Evolutionary conservation across 2,113 vertebrate genomes (phyloP), one percentile per base, ranked within the genome.

Genomic region (Triplophysa tibetana): DNA sequence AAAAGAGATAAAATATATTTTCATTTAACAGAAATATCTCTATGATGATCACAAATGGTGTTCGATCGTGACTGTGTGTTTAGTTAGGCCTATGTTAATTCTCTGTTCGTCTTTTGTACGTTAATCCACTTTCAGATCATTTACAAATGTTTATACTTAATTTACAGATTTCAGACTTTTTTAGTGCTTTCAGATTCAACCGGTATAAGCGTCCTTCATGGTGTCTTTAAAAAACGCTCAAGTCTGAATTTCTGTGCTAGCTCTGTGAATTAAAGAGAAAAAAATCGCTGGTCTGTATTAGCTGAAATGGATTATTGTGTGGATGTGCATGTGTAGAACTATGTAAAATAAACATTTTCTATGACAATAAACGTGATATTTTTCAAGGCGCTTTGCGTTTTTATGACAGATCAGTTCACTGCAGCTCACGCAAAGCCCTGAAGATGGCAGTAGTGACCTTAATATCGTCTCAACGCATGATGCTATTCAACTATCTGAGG

Each of bases 61-160:
- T 85, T 85, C 79, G 80, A 76, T 84, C 80, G 82, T 88, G 82
- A 83, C 81, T 87, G 87, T 70, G 81, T 85, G 85, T 86, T 73
- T 69, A 86, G 87, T 89, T 81, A 24, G 24, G 24, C 24, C 24
- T 24, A 52, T 70, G 81, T 81, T 61, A 60, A 65, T 85, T 90
- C 88, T 87, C 84, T 89, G 91, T 92, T 90, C 88, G 90, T 92
- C 84, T 95, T 98, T 93, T 98, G 94, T 95, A 93, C 93, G 93
- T 89, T 87, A 19, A 92, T 94, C 93, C 96, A 94, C 96, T 95
- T 96, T 95, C 95, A 95, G 94, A 94, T 94, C 91, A 93, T 96
- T 98, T 98, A 87, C 96, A 96, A 90, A 94, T 96, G 94, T 97
- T 97, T 96, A 91, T 96, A 96, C 94, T 94, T 95, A 90, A 94